Base-by-base conservation (phyloP, 1,140 invertebrate genomes). In the Heterodera carotae region DNA sequence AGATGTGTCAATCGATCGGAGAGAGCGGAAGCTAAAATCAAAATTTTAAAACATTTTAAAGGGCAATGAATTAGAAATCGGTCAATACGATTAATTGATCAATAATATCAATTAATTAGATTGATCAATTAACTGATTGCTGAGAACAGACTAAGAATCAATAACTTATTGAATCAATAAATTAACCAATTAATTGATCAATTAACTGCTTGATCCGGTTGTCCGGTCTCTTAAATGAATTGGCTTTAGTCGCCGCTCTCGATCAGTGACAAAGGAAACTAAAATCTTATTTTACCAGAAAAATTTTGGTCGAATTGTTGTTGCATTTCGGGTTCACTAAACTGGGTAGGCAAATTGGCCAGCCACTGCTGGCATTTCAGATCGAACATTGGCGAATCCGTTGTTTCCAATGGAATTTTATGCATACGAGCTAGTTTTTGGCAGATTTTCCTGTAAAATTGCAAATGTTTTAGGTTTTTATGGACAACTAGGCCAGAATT, bases 371-470 rank as follows among this genome's bases (percentile, higher is more conserved):
- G 90, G 34, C 91, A 89, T 89, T 93, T 93, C 25, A 89, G 89
- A 92, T 93, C 94, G 77, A 94, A 88, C 83, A 91, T 90, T 72
- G 92, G 91, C 84, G 59, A 88, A 81, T 53, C 53, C 86, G 66
- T 36, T n/a, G n/a, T n/a, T 12, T 27, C 62, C 34, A 70, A 36
- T 15, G 79, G 80, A 68, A 80, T 80, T 76, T 76, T 91, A 80
- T 91, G 90, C 91, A 96, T 92, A 84, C 91, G 90, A 31, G 93
- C 94, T 92, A 96, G 92, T 82, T 91, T 91, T 77, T 89, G 90
- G 8, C 93, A 93, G 15, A 96, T 92, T 66, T 93, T 87, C 48
- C 84, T 84, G 70, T 74, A 81, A 83, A 71, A 78, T 43, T 43
- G 6, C n/a, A 43, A 8, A 29, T 60, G 10, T 1, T 69, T 18